Base-by-base conservation (phyloP, 2,888 invertebrate species). In the Beris morrisii region DNA sequence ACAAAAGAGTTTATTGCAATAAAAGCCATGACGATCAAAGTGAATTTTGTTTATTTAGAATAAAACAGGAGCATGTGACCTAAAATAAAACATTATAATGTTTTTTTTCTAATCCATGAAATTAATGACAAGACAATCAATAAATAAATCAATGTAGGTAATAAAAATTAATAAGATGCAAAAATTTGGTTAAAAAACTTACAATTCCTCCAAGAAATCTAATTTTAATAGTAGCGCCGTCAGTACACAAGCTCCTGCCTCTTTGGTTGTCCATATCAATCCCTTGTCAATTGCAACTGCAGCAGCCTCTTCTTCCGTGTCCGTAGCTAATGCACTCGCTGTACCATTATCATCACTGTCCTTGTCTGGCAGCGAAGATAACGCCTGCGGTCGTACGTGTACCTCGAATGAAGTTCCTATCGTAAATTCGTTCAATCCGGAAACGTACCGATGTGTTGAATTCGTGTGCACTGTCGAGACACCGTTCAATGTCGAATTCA, bases 341-440 rank as follows among this genome's bases (percentile, higher is more conserved):
- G 31, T 12, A 3, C 4, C 53, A 28, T 53, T 30, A 30, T 61
- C 61, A 12, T 28, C 61, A 5, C 52, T 28, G 38, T 50, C 32
- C 38, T 45, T 38, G n/a, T 59, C 48, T 1, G 61, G 61, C 22
- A 61, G 22, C 15, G 50, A 50, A 28, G 72, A 67, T 38, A 81
- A 73, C 4, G 81, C 78, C 69, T 80, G 80, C 3, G 78, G 74
- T 0, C 79, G 74, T 0, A 80, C 80, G 61, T 77, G 77, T 7
- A 81, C 80, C 69, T 81, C 81, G 38, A 81, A 81, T 1, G 80
- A 79, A 3, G 80, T 79, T 45, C 77, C 76, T 67, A 81, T 81
- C 43, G 75, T 75, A 72, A 80, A 80, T 9, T 73, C 73, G 38
- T 76, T 74, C 44, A 73, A 73, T 9, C 78, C 77, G 2, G 75